phyloP scores from a whole-genome alignment of 2,113 vertebrate species.

The Albula glossodonta region DNA sequence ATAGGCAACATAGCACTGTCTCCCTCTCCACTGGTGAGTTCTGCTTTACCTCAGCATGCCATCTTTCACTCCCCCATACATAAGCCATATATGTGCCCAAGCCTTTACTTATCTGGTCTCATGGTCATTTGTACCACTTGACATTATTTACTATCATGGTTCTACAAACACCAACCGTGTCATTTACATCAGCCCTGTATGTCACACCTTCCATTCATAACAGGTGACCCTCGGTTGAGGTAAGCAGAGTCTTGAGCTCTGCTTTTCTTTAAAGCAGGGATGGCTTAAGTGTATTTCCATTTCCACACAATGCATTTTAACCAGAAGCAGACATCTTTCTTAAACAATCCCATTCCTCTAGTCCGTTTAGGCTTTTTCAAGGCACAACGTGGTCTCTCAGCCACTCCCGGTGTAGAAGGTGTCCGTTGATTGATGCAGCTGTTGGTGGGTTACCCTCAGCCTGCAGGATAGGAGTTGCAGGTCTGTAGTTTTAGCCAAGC shows the following conservation, averaged over 20 bases:
- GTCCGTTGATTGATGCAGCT: neutral
- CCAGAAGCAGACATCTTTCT: slow-evolving; percentile 31
- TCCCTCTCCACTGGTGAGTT: slow-evolving; percentile 92
- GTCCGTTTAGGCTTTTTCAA: slow-evolving; percentile 10
- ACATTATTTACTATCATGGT: neutral
- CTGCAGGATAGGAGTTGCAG: too few relatives aligned
- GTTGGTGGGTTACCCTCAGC: too few relatives aligned
- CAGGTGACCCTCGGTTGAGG: slow-evolving; percentile 5
- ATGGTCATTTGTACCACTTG: neutral
- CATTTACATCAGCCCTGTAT: neutral
- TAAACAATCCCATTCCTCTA: slow-evolving; percentile 16
- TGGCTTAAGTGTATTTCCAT: neutral
- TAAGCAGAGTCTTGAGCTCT: slow-evolving; percentile 10
- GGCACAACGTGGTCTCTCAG: neutral
- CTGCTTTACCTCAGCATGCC: slow-evolving; percentile 4
- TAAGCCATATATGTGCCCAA: neutral
- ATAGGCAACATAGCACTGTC: slow-evolving; percentile 93
- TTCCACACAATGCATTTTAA: slow-evolving; percentile 15
- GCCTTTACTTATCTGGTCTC: neutral
- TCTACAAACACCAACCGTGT: neutral
- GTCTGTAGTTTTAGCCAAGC: too few relatives aligned
- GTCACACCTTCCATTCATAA: neutral
- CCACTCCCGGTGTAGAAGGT: neutral
- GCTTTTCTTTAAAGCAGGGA: slow-evolving; percentile 12
- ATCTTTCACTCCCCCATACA: neutral